Evolutionary conservation across 1,140 invertebrate genomes (phyloP).

Genomic region (Harlomillsia oculata): DNA sequence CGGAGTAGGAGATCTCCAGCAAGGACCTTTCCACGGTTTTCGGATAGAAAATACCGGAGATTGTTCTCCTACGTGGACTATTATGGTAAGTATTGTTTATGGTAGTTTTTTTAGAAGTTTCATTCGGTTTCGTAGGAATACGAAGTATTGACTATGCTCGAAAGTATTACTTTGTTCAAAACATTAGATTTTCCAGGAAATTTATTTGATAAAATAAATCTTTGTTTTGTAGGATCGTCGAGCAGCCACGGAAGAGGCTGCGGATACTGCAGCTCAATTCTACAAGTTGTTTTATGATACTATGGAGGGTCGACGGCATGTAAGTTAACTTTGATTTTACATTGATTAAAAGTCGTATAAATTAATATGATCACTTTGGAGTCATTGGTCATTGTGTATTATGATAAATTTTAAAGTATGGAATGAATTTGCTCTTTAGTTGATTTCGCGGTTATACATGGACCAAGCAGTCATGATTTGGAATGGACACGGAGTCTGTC

Average conservation of each 20-base stretch:
- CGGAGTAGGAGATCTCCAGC: not conserved
- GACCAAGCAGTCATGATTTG: slow-evolving; percentile 68
- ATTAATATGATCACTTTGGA: not conserved
- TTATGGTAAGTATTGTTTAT: too few relatives aligned
- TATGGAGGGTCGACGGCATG: slow-evolving; percentile 67
- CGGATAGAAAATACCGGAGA: not conserved
- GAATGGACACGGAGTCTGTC: slow-evolving; percentile 62
- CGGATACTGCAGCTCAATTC: slow-evolving; percentile 67
- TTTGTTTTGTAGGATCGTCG: slow-evolving; percentile 41
- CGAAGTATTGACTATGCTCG: too few relatives aligned
- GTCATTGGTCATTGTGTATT: not conserved
- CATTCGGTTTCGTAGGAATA: too few relatives aligned
- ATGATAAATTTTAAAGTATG: not conserved
- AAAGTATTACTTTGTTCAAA: too few relatives aligned
- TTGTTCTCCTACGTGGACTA: not conserved
- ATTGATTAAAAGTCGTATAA: slow-evolving; percentile 1
- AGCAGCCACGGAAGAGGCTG: slow-evolving; percentile 59
- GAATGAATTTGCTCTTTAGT: slow-evolving; percentile 40
- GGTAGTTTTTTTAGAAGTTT: too few relatives aligned
- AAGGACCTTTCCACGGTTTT: not conserved
- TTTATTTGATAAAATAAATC: too few relatives aligned
- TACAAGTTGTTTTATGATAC: slow-evolving; percentile 71
- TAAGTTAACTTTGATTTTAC: slow-evolving; percentile 43
- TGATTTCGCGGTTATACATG: slow-evolving; percentile 64
- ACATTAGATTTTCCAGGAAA: too few relatives aligned